Percentiles rank a stretch among this genome's conserved stretches.
These are phyloP conservation scores for Merodon equestris DNA, from an alignment of 2,888 invertebrate genomes.

Conservation along the genomic window DNA sequence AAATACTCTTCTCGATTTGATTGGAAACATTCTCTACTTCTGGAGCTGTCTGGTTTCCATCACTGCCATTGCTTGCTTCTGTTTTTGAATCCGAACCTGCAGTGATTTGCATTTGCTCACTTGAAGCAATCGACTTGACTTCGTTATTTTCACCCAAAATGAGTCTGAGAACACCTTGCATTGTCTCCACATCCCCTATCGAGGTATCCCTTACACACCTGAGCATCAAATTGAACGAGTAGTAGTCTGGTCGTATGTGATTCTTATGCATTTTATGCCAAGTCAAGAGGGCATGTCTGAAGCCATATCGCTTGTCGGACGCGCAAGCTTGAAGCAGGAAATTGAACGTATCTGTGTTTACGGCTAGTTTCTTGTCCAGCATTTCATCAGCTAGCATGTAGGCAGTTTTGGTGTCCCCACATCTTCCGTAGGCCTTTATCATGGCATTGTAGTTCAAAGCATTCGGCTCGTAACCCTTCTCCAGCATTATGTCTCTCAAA, in stretches of 20 bases:
- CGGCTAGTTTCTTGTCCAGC: constrained; percentile 82
- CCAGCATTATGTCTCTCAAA: constrained; percentile 84
- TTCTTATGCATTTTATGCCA: constrained; percentile 89
- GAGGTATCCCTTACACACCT: constrained; percentile 90
- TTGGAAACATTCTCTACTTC: neutral
- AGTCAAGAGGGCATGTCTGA: constrained; percentile 88
- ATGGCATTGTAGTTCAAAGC: constrained; percentile 90
- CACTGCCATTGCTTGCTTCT: neutral
- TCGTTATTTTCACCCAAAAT: constrained; percentile 68
- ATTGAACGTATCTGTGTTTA: constrained; percentile 86
- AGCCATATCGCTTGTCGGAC: constrained; percentile 87
- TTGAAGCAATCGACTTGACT: neutral
- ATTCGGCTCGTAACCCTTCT: constrained; percentile 85
- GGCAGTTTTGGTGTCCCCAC: constrained; percentile 87
- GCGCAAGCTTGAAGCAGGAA: constrained; percentile 92
- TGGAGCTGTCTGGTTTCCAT: neutral
- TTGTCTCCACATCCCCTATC: constrained; percentile 83
- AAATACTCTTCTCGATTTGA: constrained; percentile 11
- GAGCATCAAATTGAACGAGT: constrained; percentile 89
- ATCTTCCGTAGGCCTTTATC: constrained; percentile 94
- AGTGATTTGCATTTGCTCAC: constrained; percentile 36
- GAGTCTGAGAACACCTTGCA: constrained; percentile 80
- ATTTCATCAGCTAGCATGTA: constrained; percentile 93
- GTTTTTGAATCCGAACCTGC: neutral
- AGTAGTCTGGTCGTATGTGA: constrained; percentile 84